Percentiles rank a stretch among this genome's conserved stretches.
Conservation (phyloP, 2,113 vertebrate species). For the Planiliza haematocheilus region DNA sequence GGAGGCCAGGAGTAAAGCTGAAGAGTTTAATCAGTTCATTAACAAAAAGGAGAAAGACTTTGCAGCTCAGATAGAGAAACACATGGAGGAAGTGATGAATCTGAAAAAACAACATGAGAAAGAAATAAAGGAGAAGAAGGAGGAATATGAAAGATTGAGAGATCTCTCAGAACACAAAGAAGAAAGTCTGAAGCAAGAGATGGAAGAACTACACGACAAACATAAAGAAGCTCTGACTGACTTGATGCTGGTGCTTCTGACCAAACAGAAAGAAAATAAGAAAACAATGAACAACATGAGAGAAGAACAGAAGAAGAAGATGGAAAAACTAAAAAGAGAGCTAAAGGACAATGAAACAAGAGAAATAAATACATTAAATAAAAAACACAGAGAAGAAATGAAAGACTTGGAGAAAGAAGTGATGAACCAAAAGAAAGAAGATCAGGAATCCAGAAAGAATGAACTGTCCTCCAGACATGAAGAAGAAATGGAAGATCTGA, state of each 20-base stretch:
- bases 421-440: no score
- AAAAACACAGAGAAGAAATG: no score
- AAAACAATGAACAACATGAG: accelerated
- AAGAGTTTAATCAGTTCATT: no score
- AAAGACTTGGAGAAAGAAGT: no score
- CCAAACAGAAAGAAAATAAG: conserved; percentile 6
- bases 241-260: background rate
- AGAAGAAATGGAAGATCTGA: no score
- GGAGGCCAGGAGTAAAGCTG: no score
- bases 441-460: no score
- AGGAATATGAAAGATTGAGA: background rate
- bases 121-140: no score
- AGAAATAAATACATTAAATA: no score
- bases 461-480: no score
- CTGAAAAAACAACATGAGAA: background rate
- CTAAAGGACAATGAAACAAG: no score
- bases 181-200: accelerated
- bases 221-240: conserved; percentile 1
- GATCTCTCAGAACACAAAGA: background rate
- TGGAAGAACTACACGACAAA: background rate
- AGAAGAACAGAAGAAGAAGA: background rate
- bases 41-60: conserved; percentile 1
- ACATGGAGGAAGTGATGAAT: accelerated
- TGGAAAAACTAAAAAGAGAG: accelerated
- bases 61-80: accelerated